Conservation (phyloP, 1,140 invertebrate species). For the Atopsyche davidsoni region DNA sequence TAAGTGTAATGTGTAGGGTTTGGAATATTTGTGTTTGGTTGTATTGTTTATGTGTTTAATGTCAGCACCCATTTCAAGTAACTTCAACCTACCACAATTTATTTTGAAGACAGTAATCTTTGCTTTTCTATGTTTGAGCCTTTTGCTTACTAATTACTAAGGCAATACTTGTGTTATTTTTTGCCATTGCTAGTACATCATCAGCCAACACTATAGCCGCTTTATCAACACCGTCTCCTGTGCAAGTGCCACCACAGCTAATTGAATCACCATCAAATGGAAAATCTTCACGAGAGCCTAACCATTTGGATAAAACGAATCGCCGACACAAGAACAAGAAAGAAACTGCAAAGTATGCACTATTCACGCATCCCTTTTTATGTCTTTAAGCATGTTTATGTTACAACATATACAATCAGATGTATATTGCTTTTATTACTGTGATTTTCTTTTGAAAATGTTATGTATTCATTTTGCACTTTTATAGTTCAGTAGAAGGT, state of each 20-base stretch:
- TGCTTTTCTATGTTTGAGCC: background rate
- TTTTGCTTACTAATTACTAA: slow-evolving; percentile 8
- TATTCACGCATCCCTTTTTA: slow-evolving; percentile 17
- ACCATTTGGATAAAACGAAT: slow-evolving; percentile 42
- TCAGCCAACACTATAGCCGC: slow-evolving; percentile 27
- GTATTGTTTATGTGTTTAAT: too few relatives aligned
- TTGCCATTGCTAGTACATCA: slow-evolving; percentile 24
- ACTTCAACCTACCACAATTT: too few relatives aligned
- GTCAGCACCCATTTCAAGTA: too few relatives aligned
- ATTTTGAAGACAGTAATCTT: too few relatives aligned
- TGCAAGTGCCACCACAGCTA: slow-evolving; percentile 17
- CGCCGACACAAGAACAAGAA: slow-evolving; percentile 45
- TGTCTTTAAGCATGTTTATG: too few relatives aligned
- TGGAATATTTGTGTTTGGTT: too few relatives aligned
- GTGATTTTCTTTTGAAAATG: background rate
- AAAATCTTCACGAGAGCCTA: slow-evolving; percentile 22
- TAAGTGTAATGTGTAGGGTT: too few relatives aligned
- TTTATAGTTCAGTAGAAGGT: background rate
- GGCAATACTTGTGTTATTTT: slow-evolving; percentile 23
- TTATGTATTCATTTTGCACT: background rate
- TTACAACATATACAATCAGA: too few relatives aligned
- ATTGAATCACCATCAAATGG: slow-evolving; percentile 12
- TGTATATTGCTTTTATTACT: too few relatives aligned
- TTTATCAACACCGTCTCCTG: slow-evolving; percentile 25
- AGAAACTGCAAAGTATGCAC: slow-evolving; percentile 48